Evolutionary conservation across 2,113 vertebrate species (phyloP), one percentile per base, ranked within the genome.

Genomic region (Puntigrus tetrazona): DNA sequence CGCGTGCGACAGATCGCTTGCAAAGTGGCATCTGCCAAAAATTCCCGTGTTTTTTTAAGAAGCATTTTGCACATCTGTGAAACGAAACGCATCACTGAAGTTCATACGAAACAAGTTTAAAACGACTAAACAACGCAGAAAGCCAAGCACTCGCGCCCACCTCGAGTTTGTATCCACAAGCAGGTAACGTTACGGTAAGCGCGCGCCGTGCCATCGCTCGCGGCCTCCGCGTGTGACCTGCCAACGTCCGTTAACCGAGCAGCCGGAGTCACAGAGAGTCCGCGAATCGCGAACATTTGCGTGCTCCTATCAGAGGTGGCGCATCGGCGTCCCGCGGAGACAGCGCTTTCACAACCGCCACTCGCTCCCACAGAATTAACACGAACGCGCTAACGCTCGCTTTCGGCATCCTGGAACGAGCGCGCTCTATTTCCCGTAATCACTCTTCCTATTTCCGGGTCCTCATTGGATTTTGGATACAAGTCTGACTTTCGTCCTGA

Each of bases 161-260:
- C 84, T 14, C 59, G 27, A 63, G 36, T 16, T 20, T 20, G 76
- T 1, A 70, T 34, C 18, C 76, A 83, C 16, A 31, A n/a, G n/a
- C n/a, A n/a, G n/a, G n/a, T n/a, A n/a, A n/a, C n/a, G n/a, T n/a
- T n/a, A n/a, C n/a, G n/a, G n/a, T n/a, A n/a, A n/a, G n/a, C n/a
- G n/a, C n/a, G n/a, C n/a, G n/a, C 84, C 84, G 70, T 72, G 81
- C 84, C 87, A 88, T 88, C 45, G 38, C 67, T 77, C 36, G 70
- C 38, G 55, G 5, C 31, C 18, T 34, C 5, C n/a, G 5, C 2
- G 22, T 16, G 11, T 70, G 11, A 25, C 52, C n/a, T n/a, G n/a
- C 50, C 16, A 72, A 74, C 34, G 78, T 65, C 36, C 5, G 59
- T 18, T 43, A 57, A n/a, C 36, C 1, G 52, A 38, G 31, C 8